phyloP scores from a whole-genome alignment of 2,888 invertebrate genomes.

The Thelaira solivaga region DNA sequence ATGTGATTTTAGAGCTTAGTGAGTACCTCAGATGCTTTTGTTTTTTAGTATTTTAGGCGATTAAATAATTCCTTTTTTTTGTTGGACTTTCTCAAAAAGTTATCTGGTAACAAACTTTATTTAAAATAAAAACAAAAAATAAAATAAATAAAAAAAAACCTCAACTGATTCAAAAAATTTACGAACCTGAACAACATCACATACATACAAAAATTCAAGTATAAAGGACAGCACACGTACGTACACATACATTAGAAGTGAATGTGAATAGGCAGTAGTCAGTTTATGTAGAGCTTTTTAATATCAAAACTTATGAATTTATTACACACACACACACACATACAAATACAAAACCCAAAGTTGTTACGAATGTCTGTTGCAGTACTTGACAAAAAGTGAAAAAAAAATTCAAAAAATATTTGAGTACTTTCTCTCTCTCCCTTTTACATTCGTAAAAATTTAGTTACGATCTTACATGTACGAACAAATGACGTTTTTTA shows the following conservation, averaged over 20 bases:
- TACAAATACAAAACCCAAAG: neutral
- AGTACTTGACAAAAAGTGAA: slow-evolving; percentile 58
- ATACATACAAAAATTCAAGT: neutral
- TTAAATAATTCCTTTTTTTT: too few relatives aligned
- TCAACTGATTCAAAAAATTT: slow-evolving; percentile 16
- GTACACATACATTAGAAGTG: slow-evolving; percentile 25
- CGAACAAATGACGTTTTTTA: slow-evolving; percentile 37
- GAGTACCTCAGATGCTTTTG: too few relatives aligned
- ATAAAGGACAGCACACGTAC: neutral
- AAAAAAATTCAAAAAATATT: slow-evolving; percentile 38
- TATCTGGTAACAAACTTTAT: too few relatives aligned
- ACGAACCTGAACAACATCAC: slow-evolving; percentile 20
- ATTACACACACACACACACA: neutral
- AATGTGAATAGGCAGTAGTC: slow-evolving; percentile 30
- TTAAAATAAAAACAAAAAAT: too few relatives aligned
- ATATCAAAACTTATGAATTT: slow-evolving; percentile 9
- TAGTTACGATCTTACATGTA: neutral
- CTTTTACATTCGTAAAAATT: neutral
- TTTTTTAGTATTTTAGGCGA: too few relatives aligned
- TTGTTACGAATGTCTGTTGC: slow-evolving; percentile 57
- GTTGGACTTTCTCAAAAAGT: too few relatives aligned
- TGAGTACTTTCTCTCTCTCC: slow-evolving; percentile 16
- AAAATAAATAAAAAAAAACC: too few relatives aligned
- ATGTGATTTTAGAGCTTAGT: too few relatives aligned
- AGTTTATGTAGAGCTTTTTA: neutral